Conservation (phyloP, 2,888 invertebrate species). For the Morpho achilles region DNA sequence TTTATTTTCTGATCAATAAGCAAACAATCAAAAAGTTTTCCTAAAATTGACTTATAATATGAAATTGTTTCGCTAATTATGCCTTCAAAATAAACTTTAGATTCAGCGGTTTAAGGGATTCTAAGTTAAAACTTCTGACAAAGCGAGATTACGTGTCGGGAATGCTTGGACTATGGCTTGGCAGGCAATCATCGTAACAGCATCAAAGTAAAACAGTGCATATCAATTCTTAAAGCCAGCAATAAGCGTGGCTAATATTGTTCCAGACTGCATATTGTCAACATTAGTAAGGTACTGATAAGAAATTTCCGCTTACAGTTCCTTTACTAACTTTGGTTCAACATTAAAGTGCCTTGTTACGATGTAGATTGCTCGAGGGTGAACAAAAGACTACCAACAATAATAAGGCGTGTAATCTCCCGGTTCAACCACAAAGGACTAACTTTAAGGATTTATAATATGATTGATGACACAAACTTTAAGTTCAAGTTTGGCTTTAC, state of each 20-base stretch:
- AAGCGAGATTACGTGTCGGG: too few species aligned
- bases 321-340: neutral
- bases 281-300: conserved; percentile 1
- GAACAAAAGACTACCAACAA: conserved; percentile 12
- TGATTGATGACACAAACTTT: conserved; percentile 10
- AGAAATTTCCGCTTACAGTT: conserved; percentile 1
- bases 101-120: too few species aligned
- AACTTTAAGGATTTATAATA: conserved; percentile 6
- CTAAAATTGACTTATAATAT: too few species aligned
- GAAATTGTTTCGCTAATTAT: too few species aligned
- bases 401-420: conserved; percentile 8
- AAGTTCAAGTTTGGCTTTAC: conserved; percentile 5
- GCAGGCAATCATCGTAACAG: too few species aligned
- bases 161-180: too few species aligned
- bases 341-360: neutral
- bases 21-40: too few species aligned
- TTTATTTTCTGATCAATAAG: too few species aligned
- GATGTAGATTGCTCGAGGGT: conserved; percentile 5
- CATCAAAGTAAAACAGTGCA: too few species aligned
- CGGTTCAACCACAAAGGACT: conserved; percentile 5
- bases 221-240: too few species aligned
- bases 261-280: neutral
- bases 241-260: neutral
- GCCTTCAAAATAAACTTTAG: too few species aligned
- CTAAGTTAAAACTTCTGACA: too few species aligned